phyloP scores from a whole-genome alignment of 2,797 vertebrate genomes.

The Pseudopleuronectes americanus region DNA sequence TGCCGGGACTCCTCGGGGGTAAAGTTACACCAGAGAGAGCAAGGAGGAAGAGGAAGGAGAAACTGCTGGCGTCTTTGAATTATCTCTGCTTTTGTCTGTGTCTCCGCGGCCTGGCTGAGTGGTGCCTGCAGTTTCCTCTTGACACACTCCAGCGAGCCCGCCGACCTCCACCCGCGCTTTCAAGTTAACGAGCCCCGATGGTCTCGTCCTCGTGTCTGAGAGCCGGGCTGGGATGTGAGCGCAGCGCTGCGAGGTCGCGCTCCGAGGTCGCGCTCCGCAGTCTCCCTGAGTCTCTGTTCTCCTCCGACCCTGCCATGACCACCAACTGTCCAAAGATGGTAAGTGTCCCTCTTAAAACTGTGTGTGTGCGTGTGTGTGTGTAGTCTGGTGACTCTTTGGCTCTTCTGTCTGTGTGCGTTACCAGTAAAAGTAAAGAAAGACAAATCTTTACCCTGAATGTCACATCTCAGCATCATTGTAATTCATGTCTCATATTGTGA shows the following conservation, averaged over 20 bases:
- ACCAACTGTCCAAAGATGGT: conserved; percentile 64
- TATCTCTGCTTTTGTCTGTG: conserved; percentile 50
- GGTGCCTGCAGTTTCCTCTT: conserved; percentile 65
- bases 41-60: conserved; percentile 52
- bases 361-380: conserved; percentile 7
- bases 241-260: conserved; percentile 44
- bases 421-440: not conserved
- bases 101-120: conserved; percentile 45
- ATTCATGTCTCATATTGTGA: conserved; percentile 62
- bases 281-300: conserved; percentile 41
- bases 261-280: conserved; percentile 50
- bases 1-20: conserved; percentile 65
- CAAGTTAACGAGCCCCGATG: conserved; percentile 69
- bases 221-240: conserved; percentile 48
- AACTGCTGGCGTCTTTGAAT: conserved; percentile 68
- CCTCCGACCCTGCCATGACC: conserved; percentile 61
- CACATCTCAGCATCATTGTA: conserved; percentile 46
- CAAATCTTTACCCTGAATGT: conserved; percentile 23
- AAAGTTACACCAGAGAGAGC: conserved; percentile 71
- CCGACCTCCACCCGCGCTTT: conserved; percentile 52
- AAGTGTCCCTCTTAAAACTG: conserved; percentile 57
- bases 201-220: conserved; percentile 50
- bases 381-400: not conserved
- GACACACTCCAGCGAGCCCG: conserved; percentile 56
- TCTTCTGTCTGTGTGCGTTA: not conserved